phyloP scores from a whole-genome alignment of 2,888 invertebrate species.

The Opisthograptis luteolata region DNA sequence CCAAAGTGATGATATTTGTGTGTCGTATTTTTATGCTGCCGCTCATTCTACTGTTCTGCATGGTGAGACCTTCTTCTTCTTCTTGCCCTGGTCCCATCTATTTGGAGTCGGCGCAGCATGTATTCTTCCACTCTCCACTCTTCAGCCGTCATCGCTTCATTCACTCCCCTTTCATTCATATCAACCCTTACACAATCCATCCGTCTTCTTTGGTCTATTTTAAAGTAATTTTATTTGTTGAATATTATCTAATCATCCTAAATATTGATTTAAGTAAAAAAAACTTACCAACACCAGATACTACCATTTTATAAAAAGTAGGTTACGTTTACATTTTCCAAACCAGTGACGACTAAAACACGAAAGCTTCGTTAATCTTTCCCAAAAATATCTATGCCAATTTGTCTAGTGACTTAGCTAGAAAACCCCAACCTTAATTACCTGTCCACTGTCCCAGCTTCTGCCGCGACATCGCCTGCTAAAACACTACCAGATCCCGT shows the following conservation, averaged over 20 bases:
- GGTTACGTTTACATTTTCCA: conserved; percentile 15
- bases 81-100: too few species aligned
- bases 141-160: too few species aligned
- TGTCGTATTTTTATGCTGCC: conserved; percentile 58
- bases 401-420: conserved; percentile 10
- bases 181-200: too few species aligned
- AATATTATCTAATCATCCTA: too few species aligned
- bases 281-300: neutral
- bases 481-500: conserved; percentile 85
- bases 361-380: conserved; percentile 21
- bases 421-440: conserved; percentile 2
- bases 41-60: conserved; percentile 60
- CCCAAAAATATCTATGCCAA: conserved; percentile 4
- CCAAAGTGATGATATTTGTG: conserved; percentile 59
- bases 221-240: too few species aligned
- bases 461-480: conserved; percentile 68
- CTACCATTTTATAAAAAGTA: neutral
- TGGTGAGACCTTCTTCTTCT: conserved; percentile 45
- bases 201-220: too few species aligned
- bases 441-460: conserved; percentile 47
- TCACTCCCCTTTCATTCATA: too few species aligned
- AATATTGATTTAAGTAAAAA: neutral
- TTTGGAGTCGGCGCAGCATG: too few species aligned
- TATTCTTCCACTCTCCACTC: too few species aligned
- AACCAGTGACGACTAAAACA: conserved; percentile 19